These are phyloP conservation scores for Tyrannus savana DNA, from an alignment of 2,113 vertebrate genomes.

Conservation along the genomic window DNA sequence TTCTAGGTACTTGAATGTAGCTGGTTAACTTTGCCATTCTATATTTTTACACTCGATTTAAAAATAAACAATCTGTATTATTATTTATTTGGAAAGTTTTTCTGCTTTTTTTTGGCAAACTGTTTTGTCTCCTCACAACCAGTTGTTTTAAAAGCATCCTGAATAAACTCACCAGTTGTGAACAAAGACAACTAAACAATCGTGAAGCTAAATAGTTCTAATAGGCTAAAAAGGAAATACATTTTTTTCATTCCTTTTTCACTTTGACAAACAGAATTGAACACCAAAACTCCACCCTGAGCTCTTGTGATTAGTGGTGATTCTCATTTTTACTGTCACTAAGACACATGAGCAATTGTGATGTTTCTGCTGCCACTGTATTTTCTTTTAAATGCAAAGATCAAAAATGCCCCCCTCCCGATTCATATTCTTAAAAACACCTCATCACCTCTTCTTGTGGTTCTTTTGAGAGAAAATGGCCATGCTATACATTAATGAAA, in stretches of 20 bases:
- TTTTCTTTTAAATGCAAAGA: slow-evolving; percentile 5
- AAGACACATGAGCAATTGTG: background rate
- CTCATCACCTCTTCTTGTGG: background rate
- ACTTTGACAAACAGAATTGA: slow-evolving; percentile 21
- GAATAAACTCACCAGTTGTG: background rate
- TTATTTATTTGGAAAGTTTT: background rate
- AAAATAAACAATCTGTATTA: background rate
- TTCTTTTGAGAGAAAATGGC: slow-evolving; percentile 55
- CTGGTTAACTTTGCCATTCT: background rate
- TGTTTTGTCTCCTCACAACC: background rate
- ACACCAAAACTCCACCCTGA: background rate
- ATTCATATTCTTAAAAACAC: slow-evolving; percentile 37
- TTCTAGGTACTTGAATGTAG: background rate
- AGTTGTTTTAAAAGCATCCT: background rate
- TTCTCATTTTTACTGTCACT: slow-evolving; percentile 40
- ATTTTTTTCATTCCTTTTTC: slow-evolving; percentile 30
- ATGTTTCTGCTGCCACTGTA: background rate
- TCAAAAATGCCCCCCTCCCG: slow-evolving; percentile 30
- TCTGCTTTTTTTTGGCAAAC: background rate
- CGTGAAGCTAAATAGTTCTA: background rate
- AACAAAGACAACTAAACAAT: background rate
- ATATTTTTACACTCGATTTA: background rate
- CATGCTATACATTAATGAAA: slow-evolving; percentile 3
- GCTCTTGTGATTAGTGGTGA: background rate
- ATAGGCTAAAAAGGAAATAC: slow-evolving; percentile 27